Conservation (phyloP, 2,113 vertebrate species). For the Oncorhynchus gorbuscha region DNA sequence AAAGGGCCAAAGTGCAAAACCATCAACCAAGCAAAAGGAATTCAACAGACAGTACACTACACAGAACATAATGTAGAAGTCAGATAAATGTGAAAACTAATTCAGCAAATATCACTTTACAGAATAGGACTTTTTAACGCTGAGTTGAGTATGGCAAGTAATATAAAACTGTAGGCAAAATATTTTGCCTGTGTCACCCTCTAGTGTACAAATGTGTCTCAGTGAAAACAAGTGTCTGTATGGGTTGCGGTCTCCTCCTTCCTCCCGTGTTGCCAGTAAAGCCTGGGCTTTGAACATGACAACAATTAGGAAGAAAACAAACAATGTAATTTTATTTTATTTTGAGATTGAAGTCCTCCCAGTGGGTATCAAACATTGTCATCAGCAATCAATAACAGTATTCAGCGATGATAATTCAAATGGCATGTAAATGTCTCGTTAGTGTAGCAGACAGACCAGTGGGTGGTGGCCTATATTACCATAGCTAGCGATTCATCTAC, state of each 20-base stretch:
- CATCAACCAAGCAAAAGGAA: not conserved
- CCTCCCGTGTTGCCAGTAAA: too few relatives aligned
- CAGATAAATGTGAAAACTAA: not conserved
- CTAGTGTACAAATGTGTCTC: not conserved
- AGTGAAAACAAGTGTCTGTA: not conserved
- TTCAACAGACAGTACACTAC: not conserved
- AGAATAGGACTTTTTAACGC: not conserved
- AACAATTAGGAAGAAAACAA: not conserved
- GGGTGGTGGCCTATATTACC: slow-evolving; percentile 29
- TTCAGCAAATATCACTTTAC: not conserved
- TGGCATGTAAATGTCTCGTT: not conserved
- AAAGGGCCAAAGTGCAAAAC: not conserved
- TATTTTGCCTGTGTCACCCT: not conserved
- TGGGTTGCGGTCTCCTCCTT: too few relatives aligned
- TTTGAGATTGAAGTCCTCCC: not conserved
- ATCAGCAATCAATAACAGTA: not conserved
- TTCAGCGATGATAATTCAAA: not conserved
- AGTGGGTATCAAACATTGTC: not conserved
- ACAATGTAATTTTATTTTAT: not conserved
- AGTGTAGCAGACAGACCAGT: slow-evolving; percentile 40
- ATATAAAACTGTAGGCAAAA: not conserved
- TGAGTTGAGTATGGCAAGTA: too few relatives aligned
- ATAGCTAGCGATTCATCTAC: not conserved
- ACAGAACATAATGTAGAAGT: not conserved
- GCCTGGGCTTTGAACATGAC: not conserved